phyloP scores from a whole-genome alignment of 2,797 vertebrate genomes.

The Melanogrammus aeglefinus region DNA sequence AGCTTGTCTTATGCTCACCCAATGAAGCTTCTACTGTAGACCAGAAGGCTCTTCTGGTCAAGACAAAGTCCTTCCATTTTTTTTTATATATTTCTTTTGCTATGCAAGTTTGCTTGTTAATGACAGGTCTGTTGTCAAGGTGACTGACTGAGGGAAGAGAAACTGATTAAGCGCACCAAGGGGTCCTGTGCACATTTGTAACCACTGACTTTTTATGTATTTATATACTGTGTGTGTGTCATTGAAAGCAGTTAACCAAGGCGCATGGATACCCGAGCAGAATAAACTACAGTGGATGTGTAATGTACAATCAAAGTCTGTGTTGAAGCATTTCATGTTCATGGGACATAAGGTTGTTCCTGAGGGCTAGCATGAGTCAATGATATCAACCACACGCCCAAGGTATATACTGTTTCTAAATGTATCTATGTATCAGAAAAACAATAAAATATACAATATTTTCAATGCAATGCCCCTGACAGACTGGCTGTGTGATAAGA shows the following conservation, averaged over 20 bases:
- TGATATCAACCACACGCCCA: slow-evolving; percentile 70
- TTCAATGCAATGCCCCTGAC: slow-evolving; percentile 61
- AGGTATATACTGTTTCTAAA: slow-evolving; percentile 75
- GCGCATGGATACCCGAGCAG: slow-evolving; percentile 70
- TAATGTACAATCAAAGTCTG: slow-evolving; percentile 72
- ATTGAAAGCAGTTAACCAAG: slow-evolving; percentile 62
- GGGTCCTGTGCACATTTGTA: slow-evolving; percentile 47
- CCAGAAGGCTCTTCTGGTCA: background rate
- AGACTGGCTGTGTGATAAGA: background rate
- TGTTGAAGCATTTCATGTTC: slow-evolving; percentile 71
- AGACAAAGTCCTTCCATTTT: slow-evolving; percentile 5
- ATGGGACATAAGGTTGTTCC: slow-evolving; percentile 73
- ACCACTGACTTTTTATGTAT: slow-evolving; percentile 58
- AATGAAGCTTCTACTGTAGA: background rate
- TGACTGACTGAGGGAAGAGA: slow-evolving; percentile 11
- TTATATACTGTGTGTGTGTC: slow-evolving; percentile 57
- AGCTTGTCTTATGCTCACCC: background rate
- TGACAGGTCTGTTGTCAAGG: slow-evolving; percentile 15
- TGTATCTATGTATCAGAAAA: slow-evolving; percentile 75
- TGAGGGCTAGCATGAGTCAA: slow-evolving; percentile 75
- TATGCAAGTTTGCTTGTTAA: slow-evolving; percentile 35
- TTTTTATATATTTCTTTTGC: background rate
- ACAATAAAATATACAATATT: slow-evolving; percentile 75
- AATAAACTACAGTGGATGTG: slow-evolving; percentile 68
- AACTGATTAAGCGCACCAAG: slow-evolving; percentile 11